Evolutionary conservation across 2,113 vertebrate species (phyloP).

Genomic region (Stomatorhinus ivindoensis): DNA sequence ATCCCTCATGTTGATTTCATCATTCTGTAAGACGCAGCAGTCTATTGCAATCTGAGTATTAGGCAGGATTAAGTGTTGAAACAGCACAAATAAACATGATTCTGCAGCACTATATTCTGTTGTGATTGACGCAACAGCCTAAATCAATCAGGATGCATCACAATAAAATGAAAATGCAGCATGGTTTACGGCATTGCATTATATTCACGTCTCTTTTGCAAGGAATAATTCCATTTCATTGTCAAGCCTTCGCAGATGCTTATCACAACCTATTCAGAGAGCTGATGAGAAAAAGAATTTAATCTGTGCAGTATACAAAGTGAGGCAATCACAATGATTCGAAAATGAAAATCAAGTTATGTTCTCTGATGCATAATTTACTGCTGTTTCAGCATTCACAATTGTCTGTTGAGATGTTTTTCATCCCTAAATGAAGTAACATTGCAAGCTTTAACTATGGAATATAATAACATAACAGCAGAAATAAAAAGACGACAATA

Average conservation of each 20-base stretch:
- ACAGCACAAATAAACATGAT: background rate
- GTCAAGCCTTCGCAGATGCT: conserved; percentile 1
- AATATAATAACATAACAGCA: background rate
- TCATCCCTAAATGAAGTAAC: background rate
- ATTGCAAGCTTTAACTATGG: background rate
- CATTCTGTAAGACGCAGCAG: background rate
- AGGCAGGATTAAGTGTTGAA: background rate
- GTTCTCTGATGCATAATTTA: conserved; percentile 1
- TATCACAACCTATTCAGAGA: background rate
- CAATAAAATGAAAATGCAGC: conserved; percentile 32
- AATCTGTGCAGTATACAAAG: conserved; percentile 7
- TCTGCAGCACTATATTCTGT: background rate
- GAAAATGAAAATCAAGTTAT: background rate
- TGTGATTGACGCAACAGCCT: conserved; percentile 34
- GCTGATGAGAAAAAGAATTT: conserved; percentile 17
- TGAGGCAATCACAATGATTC: background rate
- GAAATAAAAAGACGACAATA: background rate
- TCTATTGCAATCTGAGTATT: background rate
- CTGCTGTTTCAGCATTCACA: background rate
- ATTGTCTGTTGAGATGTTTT: background rate
- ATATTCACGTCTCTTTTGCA: conserved; percentile 17
- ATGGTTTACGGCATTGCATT: conserved; percentile 7
- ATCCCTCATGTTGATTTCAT: background rate
- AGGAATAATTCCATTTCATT: conserved; percentile 25
- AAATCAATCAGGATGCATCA: conserved; percentile 30